Percentiles rank a stretch among this genome's conserved stretches.
These are phyloP conservation scores for Otolemur crassicaudatus DNA, from an alignment of 2,797 vertebrate genomes.

Conservation along the genomic window DNA sequence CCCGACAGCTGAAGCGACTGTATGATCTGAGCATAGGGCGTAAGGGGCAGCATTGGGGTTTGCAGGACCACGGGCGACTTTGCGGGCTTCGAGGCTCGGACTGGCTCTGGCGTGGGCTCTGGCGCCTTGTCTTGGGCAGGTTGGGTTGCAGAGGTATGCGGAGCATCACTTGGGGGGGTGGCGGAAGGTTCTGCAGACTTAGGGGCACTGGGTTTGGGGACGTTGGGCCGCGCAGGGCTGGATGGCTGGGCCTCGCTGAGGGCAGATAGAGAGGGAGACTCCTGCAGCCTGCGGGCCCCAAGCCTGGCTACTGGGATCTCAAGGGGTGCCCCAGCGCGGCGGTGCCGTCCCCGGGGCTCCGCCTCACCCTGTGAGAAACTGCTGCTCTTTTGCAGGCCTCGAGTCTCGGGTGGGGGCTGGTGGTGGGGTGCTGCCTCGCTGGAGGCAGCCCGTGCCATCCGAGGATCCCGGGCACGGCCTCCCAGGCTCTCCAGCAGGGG, in stretches of 20 bases:
- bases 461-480: slow-evolving; percentile 90
- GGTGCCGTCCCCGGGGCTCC: slow-evolving; percentile 94
- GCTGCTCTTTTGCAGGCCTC: slow-evolving; percentile 94
- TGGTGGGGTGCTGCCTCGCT: slow-evolving; percentile 93
- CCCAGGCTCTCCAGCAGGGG: slow-evolving; percentile 96
- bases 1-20: slow-evolving; percentile 92
- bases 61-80: background rate
- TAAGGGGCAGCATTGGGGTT: background rate
- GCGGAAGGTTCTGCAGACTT: slow-evolving; percentile 40
- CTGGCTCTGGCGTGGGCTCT: background rate
- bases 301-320: slow-evolving; percentile 95
- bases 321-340: slow-evolving; percentile 94
- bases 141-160: slow-evolving; percentile 39
- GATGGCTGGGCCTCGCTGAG: slow-evolving; percentile 91
- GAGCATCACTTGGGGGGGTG: background rate
- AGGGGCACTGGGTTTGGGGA: slow-evolving; percentile 67
- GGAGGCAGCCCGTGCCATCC: slow-evolving; percentile 94
- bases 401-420: slow-evolving; percentile 89
- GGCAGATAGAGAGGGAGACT: slow-evolving; percentile 96
- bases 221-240: slow-evolving; percentile 84
- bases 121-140: slow-evolving; percentile 53
- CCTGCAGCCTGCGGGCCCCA: slow-evolving; percentile 93
- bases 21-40: slow-evolving; percentile 95
- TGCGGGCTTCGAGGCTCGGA: background rate
- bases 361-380: slow-evolving; percentile 97